A percentile compares a stretch with the other conserved stretches of the same genome.
Evolutionary conservation across 2,113 vertebrate genomes (phyloP).

Genomic region (Pachyramphus minor): DNA sequence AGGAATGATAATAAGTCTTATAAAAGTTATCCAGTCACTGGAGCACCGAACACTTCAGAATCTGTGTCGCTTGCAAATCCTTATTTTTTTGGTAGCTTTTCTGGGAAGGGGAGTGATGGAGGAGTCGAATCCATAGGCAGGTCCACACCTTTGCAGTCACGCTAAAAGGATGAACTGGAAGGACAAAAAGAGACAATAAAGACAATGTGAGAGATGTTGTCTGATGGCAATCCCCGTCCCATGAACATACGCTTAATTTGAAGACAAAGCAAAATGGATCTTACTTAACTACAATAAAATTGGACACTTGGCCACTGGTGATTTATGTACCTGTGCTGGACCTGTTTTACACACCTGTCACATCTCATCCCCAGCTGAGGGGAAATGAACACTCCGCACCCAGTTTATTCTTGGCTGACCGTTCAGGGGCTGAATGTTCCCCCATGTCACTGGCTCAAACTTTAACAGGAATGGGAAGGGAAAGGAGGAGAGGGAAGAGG

Average conservation of each 20-base stretch:
- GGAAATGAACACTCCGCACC: too few species aligned
- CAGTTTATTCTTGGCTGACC: too few species aligned
- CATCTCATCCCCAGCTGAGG: too few species aligned
- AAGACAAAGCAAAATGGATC: not conserved
- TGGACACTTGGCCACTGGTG: not conserved
- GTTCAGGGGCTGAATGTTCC: not conserved
- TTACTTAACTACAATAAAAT: not conserved
- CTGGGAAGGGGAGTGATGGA: not conserved
- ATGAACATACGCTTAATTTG: not conserved
- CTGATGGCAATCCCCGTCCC: not conserved
- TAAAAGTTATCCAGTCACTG: conserved; percentile 5
- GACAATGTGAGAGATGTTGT: not conserved
- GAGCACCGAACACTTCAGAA: conserved; percentile 4
- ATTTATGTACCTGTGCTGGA: not conserved
- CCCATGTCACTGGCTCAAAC: not conserved
- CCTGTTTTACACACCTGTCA: not conserved
- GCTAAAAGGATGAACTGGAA: conserved; percentile 25
- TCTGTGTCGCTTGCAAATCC: not conserved
- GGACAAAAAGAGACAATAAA: not conserved
- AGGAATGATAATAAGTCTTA: not conserved
- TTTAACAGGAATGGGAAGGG: not conserved
- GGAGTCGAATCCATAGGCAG: not conserved
- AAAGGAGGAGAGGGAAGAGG: not conserved
- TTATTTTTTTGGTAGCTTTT: conserved; percentile 5
- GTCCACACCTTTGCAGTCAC: conserved; percentile 17